phyloP scores from a whole-genome alignment of 2,113 vertebrate species.

The Crotalus viridis region DNA sequence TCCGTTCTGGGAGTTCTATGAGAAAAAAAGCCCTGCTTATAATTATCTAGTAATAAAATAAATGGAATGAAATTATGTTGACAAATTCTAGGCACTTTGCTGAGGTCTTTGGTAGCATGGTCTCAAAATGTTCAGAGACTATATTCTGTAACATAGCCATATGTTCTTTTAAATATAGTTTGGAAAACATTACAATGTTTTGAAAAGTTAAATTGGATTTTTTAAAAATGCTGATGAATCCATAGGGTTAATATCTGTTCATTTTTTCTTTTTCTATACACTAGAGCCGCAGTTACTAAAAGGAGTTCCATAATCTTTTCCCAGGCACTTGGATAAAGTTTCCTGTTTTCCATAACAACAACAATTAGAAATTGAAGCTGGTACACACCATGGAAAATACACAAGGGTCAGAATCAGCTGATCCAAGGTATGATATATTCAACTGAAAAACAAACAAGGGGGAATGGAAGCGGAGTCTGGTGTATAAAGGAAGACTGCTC shows the following conservation, averaged over 20 bases:
- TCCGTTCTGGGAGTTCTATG: too few relatives aligned
- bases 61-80: background rate
- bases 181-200: background rate
- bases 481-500: constrained; percentile 51
- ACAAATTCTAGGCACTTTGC: background rate
- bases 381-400: background rate
- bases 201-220: constrained; percentile 7
- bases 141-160: background rate
- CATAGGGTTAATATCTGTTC: background rate
- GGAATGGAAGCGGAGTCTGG: constrained; percentile 13
- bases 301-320: constrained; percentile 23
- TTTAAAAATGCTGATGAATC: background rate
- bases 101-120: background rate
- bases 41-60: background rate
- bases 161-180: background rate
- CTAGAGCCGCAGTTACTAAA: background rate
- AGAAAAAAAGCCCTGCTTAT: background rate
- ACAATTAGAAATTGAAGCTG: constrained; percentile 38
- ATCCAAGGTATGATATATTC: constrained; percentile 50
- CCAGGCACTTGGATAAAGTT: constrained; percentile 28
- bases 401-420: constrained; percentile 41
- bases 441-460: constrained; percentile 45
- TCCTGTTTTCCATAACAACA: background rate
- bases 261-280: background rate
- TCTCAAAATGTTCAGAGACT: background rate